phyloP scores from a whole-genome alignment of 2,797 vertebrate genomes.

The Crenuchus spilurus region DNA sequence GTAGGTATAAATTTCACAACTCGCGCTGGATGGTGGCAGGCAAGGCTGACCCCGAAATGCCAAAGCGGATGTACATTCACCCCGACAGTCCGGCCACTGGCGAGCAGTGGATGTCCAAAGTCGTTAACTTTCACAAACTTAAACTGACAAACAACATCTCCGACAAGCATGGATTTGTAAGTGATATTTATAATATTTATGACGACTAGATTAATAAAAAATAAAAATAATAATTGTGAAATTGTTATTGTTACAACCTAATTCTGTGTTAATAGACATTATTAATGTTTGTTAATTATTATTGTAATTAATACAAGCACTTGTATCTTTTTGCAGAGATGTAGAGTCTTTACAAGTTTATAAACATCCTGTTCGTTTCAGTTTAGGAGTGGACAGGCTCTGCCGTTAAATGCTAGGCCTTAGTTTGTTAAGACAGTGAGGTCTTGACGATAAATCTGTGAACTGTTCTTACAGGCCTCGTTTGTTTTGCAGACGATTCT shows the following conservation, averaged over 20 bases:
- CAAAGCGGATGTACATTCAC: slow-evolving; percentile 99
- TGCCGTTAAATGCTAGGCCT: too few species aligned
- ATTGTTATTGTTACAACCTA: not conserved
- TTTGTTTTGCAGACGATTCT: slow-evolving; percentile 87
- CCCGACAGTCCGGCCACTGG: slow-evolving; percentile 97
- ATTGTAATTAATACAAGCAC: too few species aligned
- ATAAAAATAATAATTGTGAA: not conserved
- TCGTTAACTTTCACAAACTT: slow-evolving; percentile 98
- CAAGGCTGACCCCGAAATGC: slow-evolving; percentile 98
- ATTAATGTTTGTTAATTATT: too few species aligned
- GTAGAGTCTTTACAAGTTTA: too few species aligned
- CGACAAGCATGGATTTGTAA: slow-evolving; percentile 99
- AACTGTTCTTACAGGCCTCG: slow-evolving; percentile 8
- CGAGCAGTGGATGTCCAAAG: slow-evolving; percentile 99
- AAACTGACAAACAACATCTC: slow-evolving; percentile 99
- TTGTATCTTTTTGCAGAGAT: too few species aligned
- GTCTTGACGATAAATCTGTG: not conserved
- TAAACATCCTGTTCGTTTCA: too few species aligned
- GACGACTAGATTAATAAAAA: not conserved
- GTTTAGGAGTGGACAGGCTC: too few species aligned
- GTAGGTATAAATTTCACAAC: slow-evolving; percentile 98
- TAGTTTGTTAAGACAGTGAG: too few species aligned
- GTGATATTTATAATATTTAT: slow-evolving; percentile 71
- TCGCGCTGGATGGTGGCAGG: slow-evolving; percentile 99
- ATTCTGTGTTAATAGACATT: too few species aligned